These are phyloP conservation scores for Prionace glauca DNA, from an alignment of 2,797 vertebrate genomes.

Conservation along the genomic window DNA sequence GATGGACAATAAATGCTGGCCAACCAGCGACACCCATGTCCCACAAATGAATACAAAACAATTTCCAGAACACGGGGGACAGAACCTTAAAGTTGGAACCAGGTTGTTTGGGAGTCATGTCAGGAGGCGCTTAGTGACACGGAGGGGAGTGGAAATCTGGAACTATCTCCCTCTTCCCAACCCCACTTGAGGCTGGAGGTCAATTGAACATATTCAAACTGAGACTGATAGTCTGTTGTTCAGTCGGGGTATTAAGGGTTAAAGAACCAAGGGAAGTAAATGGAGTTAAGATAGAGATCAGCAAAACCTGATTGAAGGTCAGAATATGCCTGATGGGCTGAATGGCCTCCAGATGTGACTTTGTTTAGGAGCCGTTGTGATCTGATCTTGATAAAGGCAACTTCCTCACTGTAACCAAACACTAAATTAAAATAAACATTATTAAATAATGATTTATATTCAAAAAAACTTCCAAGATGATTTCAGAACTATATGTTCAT, in stretches of 20 bases:
- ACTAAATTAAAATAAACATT: not conserved
- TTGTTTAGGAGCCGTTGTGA: not conserved
- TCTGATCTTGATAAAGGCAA: not conserved
- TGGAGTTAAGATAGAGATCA: not conserved
- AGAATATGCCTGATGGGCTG: not conserved
- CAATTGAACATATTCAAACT: not conserved
- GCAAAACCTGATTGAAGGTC: not conserved
- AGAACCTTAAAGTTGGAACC: not conserved
- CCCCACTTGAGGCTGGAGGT: too few species aligned
- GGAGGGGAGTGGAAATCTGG: not conserved
- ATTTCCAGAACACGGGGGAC: not conserved
- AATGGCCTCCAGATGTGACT: not conserved
- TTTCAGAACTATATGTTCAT: not conserved
- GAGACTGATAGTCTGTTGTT: not conserved
- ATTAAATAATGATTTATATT: not conserved
- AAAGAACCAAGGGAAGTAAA: not conserved
- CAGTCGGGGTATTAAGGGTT: not conserved
- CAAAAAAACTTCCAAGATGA: not conserved
- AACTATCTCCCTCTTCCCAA: not conserved
- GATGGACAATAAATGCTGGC: too few species aligned
- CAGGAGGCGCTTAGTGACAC: not conserved
- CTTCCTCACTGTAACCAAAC: not conserved
- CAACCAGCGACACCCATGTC: too few species aligned
- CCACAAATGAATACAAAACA: too few species aligned
- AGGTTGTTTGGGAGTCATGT: not conserved